Evolutionary conservation across 2,888 invertebrate genomes (phyloP).

Genomic region (Caenorhabditis sinica): DNA sequence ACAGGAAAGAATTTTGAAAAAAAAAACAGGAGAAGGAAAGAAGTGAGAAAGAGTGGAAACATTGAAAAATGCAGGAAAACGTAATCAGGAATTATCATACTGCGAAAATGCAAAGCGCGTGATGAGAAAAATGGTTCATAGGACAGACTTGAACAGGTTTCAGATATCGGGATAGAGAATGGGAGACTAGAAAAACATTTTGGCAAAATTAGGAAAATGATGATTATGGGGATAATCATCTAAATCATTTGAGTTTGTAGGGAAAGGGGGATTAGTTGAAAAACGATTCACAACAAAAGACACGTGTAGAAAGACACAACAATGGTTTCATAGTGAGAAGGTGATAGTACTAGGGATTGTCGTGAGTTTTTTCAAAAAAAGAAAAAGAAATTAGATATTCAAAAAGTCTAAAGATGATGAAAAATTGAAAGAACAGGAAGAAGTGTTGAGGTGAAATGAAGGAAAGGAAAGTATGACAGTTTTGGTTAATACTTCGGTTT

Average conservation of each 20-base stretch:
- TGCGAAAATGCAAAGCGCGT: constrained; percentile 26
- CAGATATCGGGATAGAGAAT: constrained; percentile 13
- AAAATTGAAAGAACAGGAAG: constrained; percentile 32
- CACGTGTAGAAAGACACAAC: constrained; percentile 46
- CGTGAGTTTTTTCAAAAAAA: constrained; percentile 5
- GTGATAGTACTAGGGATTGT: constrained; percentile 12
- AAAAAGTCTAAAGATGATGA: constrained; percentile 23
- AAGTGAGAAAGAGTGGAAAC: constrained; percentile 24
- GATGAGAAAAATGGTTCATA: constrained; percentile 30
- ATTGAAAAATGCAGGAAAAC: constrained; percentile 25
- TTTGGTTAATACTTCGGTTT: constrained; percentile 22
- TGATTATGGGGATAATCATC: constrained; percentile 9
- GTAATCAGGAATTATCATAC: constrained; percentile 38
- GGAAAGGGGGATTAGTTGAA: constrained; percentile 10
- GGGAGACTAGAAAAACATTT: constrained; percentile 29
- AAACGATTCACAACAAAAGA: constrained; percentile 50
- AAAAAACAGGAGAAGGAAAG: not conserved
- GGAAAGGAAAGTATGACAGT: not conserved
- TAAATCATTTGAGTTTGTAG: constrained; percentile 28
- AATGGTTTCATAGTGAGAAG: not conserved
- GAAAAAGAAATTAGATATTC: not conserved
- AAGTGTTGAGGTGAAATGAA: constrained; percentile 39
- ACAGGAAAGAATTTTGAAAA: not conserved
- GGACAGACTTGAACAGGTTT: constrained; percentile 43
- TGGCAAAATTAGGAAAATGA: constrained; percentile 6